phyloP scores from a whole-genome alignment of 2,888 invertebrate species.

The Patella ulyssiponensis region DNA sequence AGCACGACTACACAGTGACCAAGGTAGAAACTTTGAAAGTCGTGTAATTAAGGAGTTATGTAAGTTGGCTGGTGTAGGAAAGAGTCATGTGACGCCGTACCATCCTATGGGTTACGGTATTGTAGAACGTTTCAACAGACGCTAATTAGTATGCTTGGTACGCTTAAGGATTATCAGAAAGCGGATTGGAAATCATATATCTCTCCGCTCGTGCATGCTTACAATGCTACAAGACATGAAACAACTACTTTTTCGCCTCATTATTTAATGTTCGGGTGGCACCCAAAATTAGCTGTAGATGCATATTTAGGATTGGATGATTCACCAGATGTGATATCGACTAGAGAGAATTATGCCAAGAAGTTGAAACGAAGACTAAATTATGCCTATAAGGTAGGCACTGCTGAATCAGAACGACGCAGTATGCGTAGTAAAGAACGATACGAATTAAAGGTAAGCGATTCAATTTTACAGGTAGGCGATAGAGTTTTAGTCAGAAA shows the following conservation, averaged over 20 bases:
- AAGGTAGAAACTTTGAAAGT: slow-evolving; percentile 2
- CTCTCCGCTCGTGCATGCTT: background rate
- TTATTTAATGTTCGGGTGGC: background rate
- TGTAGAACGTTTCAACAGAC: background rate
- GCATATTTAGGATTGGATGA: background rate
- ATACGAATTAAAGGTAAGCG: background rate
- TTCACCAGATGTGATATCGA: background rate
- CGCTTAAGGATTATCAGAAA: background rate
- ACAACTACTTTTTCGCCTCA: background rate
- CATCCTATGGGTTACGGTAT: background rate
- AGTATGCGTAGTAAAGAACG: background rate
- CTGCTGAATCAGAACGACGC: background rate
- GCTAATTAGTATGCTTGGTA: background rate
- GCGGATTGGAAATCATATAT: background rate
- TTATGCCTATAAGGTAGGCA: background rate
- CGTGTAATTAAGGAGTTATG: slow-evolving; percentile 1
- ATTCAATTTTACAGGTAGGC: background rate
- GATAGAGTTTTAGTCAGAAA: background rate
- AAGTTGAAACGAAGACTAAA: background rate
- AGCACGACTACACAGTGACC: background rate
- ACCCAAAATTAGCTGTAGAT: slow-evolving; percentile 1
- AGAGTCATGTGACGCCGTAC: background rate
- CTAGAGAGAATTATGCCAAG: background rate
- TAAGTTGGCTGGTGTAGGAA: slow-evolving; percentile 22
- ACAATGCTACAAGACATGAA: background rate